Evolutionary conservation across 2,888 invertebrate genomes (phyloP).

Genomic region (Drosophila barbarae): DNA sequence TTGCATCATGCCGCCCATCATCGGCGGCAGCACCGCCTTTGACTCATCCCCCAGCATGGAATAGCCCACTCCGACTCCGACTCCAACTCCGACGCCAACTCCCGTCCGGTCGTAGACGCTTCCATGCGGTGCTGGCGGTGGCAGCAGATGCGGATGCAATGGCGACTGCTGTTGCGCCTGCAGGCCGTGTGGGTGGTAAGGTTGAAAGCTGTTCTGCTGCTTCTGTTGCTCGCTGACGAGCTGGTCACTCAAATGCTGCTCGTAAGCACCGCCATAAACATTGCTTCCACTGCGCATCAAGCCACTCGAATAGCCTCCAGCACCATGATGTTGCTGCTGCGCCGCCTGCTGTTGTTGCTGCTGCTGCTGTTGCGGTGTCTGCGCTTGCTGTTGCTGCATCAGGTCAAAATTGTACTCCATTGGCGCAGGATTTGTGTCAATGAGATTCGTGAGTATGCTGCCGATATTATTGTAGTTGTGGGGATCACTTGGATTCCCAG

Average conservation of each 20-base stretch:
- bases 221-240: constrained; percentile 74
- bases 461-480: constrained; percentile 79
- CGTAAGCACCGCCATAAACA: constrained; percentile 65
- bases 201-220: constrained; percentile 77
- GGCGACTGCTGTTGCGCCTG: constrained; percentile 52
- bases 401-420: constrained; percentile 79
- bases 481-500: constrained; percentile 67
- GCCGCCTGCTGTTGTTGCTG: constrained; percentile 54
- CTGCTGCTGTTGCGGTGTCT: constrained; percentile 61
- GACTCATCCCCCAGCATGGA: constrained; percentile 74
- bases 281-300: constrained; percentile 69
- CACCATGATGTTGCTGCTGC: constrained; percentile 59
- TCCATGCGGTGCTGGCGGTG: constrained; percentile 72
- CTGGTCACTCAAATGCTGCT: constrained; percentile 60
- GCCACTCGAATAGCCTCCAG: constrained; percentile 63
- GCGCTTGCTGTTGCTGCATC: constrained; percentile 56
- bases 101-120: constrained; percentile 72
- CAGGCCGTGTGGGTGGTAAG: constrained; percentile 63
- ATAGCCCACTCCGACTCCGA: constrained; percentile 65
- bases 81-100: constrained; percentile 59
- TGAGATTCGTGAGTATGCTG: constrained; percentile 79
- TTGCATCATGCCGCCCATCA: constrained; percentile 78
- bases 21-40: constrained; percentile 78
- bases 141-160: constrained; percentile 70
- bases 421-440: constrained; percentile 78